These are phyloP conservation scores for Deladenus siricidicola DNA, from an alignment of 2,888 invertebrate genomes.

Conservation along the genomic window DNA sequence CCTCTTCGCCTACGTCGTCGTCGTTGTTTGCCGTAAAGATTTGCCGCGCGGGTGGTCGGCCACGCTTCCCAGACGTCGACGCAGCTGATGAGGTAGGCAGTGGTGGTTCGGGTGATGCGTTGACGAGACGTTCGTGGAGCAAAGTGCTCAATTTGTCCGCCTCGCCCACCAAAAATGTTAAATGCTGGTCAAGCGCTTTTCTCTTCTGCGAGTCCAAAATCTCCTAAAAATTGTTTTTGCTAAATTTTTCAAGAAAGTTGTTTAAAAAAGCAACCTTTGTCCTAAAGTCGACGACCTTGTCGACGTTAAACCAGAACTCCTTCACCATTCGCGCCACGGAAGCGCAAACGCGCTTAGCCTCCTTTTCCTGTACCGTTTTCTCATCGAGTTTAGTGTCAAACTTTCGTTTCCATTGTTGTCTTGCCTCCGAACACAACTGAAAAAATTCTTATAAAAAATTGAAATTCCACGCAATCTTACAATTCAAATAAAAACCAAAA, in stretches of 20 bases:
- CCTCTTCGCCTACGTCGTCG: slow-evolving; percentile 12
- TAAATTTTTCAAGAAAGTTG: background rate
- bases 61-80: no score
- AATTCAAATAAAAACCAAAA: no score
- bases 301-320: slow-evolving; percentile 89
- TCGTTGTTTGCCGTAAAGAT: slow-evolving; percentile 14
- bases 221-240: slow-evolving; percentile 56
- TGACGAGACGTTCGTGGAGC: slow-evolving; percentile 40
- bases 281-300: slow-evolving; percentile 64
- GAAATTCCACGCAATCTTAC: no score
- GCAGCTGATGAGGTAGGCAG: no score
- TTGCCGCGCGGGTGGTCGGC: no score
- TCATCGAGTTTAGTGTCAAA: background rate
- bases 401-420: background rate
- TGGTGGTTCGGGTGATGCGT: slow-evolving; percentile 10
- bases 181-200: slow-evolving; percentile 85
- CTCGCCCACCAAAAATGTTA: slow-evolving; percentile 93
- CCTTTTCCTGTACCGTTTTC: slow-evolving; percentile 19
- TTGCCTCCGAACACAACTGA: slow-evolving; percentile 5
- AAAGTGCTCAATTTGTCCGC: slow-evolving; percentile 74
- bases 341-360: slow-evolving; percentile 24
- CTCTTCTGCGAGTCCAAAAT: slow-evolving; percentile 87
- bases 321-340: slow-evolving; percentile 77
- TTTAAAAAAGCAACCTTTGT: slow-evolving; percentile 25
- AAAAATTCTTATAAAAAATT: background rate